Percentiles rank a stretch among this genome's conserved stretches.
Conservation (phyloP, 2,113 vertebrate genomes). For the Sciurus niger region DNA sequence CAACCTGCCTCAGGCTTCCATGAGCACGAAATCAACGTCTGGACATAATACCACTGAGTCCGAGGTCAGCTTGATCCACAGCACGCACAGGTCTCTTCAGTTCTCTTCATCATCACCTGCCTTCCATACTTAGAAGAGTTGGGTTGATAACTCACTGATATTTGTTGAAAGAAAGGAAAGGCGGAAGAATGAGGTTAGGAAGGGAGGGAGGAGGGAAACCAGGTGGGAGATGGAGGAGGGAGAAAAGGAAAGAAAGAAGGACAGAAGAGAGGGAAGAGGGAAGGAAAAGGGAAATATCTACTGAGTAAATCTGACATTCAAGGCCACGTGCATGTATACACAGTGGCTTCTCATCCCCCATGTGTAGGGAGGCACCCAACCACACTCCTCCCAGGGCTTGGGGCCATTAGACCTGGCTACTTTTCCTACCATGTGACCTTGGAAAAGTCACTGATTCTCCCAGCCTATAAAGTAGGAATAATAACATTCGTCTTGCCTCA, state of each 20-base stretch:
- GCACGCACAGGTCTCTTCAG: too few species aligned
- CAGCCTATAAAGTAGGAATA: neutral
- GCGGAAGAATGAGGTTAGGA: too few species aligned
- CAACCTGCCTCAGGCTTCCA: neutral
- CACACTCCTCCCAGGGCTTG: neutral
- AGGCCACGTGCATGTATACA: neutral
- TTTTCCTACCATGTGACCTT: neutral
- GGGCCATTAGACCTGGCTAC: neutral
- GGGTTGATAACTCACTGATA: neutral
- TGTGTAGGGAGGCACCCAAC: fast-evolving
- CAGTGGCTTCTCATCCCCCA: neutral
- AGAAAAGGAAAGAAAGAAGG: neutral
- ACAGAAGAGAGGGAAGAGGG: neutral
- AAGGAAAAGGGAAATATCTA: too few species aligned
- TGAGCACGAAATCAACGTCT: neutral
- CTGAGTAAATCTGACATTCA: neutral
- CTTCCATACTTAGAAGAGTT: neutral
- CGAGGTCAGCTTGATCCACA: neutral
- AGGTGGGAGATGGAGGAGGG: too few species aligned
- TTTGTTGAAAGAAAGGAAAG: neutral
- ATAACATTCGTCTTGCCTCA: neutral
- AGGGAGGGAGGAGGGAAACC: too few species aligned
- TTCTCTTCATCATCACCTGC: neutral
- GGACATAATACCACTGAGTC: fast-evolving
- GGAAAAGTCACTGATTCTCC: neutral